Evolutionary conservation across 2,888 invertebrate genomes (phyloP).

Genomic region (Capitulum mitella): DNA sequence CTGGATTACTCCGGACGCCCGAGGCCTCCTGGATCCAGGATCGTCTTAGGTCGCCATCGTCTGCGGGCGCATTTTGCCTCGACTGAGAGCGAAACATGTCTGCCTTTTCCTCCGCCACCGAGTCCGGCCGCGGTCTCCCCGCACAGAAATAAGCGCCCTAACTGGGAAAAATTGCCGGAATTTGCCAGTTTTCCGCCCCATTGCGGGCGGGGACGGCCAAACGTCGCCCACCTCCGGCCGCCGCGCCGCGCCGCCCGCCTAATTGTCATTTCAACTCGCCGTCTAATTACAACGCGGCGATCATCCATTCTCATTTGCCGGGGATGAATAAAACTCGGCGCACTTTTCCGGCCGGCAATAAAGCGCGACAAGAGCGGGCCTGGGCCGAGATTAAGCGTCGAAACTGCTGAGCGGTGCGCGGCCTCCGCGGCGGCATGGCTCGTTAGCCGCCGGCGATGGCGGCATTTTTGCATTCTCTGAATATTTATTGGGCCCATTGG

Average conservation of each 20-base stretch:
- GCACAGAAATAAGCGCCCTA: background rate
- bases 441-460: background rate
- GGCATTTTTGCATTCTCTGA: conserved; percentile 4
- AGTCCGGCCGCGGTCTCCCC: background rate
- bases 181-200: background rate
- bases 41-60: too few species aligned
- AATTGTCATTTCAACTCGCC: conserved; percentile 14
- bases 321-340: conserved; percentile 2
- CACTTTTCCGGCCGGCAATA: background rate
- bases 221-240: background rate
- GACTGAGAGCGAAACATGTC: too few species aligned
- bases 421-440: background rate
- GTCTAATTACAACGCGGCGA: background rate
- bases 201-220: background rate
- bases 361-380: background rate
- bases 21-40: too few species aligned
- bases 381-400: background rate
- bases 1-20: too few species aligned
- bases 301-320: conserved; percentile 14
- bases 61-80: too few species aligned
- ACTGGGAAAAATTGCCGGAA: background rate
- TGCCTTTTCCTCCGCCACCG: too few species aligned
- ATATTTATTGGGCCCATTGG: conserved; percentile 7
- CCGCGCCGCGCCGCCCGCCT: background rate
- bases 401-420: background rate